A percentile compares a stretch with the other conserved stretches of the same genome.
These are phyloP conservation scores for Trogon melanurus DNA, from an alignment of 2,113 vertebrate genomes.

Conservation along the genomic window DNA sequence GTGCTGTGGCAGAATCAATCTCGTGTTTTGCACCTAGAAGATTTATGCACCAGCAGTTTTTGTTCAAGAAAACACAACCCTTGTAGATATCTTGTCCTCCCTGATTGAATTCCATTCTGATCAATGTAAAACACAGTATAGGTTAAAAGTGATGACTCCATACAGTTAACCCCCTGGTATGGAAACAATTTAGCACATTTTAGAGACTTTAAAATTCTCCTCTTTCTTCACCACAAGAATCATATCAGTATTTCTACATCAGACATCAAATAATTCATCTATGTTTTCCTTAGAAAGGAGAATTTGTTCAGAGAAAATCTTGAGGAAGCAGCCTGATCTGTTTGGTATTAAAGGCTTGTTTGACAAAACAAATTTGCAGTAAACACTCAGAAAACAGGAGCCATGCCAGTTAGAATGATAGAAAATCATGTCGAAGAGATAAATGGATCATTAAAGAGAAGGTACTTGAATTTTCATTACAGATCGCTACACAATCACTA, in stretches of 20 bases:
- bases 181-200: background rate
- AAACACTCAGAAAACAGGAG: conserved; percentile 54
- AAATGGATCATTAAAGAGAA: conserved; percentile 67
- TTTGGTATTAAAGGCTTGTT: conserved; percentile 51
- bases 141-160: background rate
- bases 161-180: background rate
- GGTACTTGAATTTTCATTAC: conserved; percentile 65
- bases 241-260: background rate
- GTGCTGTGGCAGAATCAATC: background rate
- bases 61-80: background rate
- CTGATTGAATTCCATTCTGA: background rate
- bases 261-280: conserved; percentile 17
- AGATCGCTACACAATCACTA: conserved; percentile 51
- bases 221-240: background rate
- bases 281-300: background rate
- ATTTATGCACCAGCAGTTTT: background rate
- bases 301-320: conserved; percentile 8
- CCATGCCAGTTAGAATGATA: conserved; percentile 51
- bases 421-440: conserved; percentile 61
- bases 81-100: background rate
- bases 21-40: background rate
- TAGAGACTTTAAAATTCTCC: background rate
- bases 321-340: conserved; percentile 34
- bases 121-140: background rate
- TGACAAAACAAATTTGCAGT: conserved; percentile 70